Conservation (phyloP, 2,113 vertebrate species). For the Neotoma lepida region DNA sequence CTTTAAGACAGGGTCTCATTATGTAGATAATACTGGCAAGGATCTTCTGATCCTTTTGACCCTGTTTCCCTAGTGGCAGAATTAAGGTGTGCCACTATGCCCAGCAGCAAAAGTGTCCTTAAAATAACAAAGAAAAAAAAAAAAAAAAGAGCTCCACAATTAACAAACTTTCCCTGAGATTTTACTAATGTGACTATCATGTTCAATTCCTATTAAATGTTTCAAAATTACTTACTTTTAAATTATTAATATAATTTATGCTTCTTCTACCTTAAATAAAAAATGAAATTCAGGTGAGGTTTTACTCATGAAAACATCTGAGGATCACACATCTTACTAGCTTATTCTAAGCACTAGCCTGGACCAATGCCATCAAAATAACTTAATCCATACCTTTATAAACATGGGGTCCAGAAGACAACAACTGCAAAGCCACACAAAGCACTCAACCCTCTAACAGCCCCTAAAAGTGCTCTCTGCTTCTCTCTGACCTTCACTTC, state of each 20-base stretch:
- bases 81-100: background rate
- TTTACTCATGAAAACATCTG: slow-evolving; percentile 16
- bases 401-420: background rate
- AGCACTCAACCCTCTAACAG: background rate
- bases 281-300: background rate
- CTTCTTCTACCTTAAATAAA: slow-evolving; percentile 26
- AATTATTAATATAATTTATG: background rate
- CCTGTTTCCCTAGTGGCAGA: background rate
- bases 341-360: background rate
- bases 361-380: slow-evolving; percentile 6
- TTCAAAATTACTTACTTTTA: slow-evolving; percentile 37
- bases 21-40: background rate
- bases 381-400: background rate
- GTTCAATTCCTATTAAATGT: slow-evolving; percentile 6
- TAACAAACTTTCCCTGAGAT: background rate
- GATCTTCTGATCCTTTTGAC: background rate
- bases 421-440: slow-evolving; percentile 32
- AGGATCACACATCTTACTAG: background rate
- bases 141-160: background rate
- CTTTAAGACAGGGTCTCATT: background rate
- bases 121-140: slow-evolving; percentile 6
- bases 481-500: background rate
- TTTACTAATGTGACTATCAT: slow-evolving; percentile 24
- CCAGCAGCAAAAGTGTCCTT: slow-evolving; percentile 36
- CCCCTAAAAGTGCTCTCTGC: background rate